Base-by-base conservation (phyloP, 2,888 invertebrate species). In the Eristalis pertinax region DNA sequence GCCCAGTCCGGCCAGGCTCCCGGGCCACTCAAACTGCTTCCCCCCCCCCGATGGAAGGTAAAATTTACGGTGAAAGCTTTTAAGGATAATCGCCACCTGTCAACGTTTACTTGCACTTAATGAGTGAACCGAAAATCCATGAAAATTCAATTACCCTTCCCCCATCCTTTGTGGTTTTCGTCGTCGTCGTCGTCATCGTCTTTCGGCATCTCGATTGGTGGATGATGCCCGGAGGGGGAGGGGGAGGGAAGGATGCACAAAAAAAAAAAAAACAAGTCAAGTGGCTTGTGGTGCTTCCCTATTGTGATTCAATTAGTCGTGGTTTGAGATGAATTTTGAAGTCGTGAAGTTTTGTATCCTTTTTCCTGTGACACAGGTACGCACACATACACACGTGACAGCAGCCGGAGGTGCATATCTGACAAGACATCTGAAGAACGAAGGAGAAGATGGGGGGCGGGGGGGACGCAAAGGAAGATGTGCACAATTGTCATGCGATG, bases 21-120 rank as follows among this genome's bases (percentile, higher is more conserved):
- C 32, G 1, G 8, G 32, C 10, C 29, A 2, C 29, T 5, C 29
- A 29, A 29, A 29, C 32, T 32, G 32, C 1, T n/a, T n/a, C 7
- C 32, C 8, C 8, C 7, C 32, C 5, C 8, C 32, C 10, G 1
- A 10, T 32, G 32, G 32, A 8, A 73, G 50, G 35, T 19, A 19
- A 79, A 80, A 80, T 73, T 67, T 50, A 73, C 62, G 60, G 32
- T 67, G 68, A 72, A 80, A 80, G 80, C 80, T 80, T 69, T 80
- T 74, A 80, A 74, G 74, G 74, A 80, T 80, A 80, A 74, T 80
- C 80, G 68, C 80, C 63, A 74, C 80, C 74, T 80, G 74, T 80
- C 80, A 80, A 68, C 80, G 68, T 67, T 73, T 68, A 73, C 79
- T 80, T 80, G 43, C 74, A 68, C 62, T 68, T 74, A 80, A 74